Conservation (phyloP, 2,888 invertebrate genomes). For the Oxycera nigricornis region DNA sequence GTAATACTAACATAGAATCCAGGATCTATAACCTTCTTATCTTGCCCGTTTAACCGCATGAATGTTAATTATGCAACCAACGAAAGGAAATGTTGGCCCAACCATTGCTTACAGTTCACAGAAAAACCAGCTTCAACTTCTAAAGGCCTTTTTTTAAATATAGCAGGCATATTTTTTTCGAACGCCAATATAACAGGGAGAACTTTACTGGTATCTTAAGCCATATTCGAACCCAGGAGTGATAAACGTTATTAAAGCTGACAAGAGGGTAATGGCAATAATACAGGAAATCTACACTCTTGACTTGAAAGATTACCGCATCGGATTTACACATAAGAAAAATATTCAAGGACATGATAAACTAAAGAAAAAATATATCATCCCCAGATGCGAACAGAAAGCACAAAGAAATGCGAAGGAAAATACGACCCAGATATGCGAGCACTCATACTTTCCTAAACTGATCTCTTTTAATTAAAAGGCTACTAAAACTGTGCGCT, state of each 20-base stretch:
- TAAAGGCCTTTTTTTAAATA: not conserved
- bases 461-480: constrained; percentile 40
- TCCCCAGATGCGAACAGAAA: not conserved
- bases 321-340: not conserved
- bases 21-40: too few species aligned
- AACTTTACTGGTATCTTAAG: not conserved
- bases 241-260: too few species aligned
- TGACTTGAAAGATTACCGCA: not conserved
- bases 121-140: not conserved
- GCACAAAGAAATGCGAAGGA: not conserved
- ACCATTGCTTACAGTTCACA: not conserved
- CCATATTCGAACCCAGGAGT: not conserved
- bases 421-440: not conserved
- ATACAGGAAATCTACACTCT: not conserved
- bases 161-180: too few species aligned
- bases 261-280: not conserved
- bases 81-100: constrained; percentile 11
- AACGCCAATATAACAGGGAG: not conserved
- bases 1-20: not conserved
- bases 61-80: constrained; percentile 12
- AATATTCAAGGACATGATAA: too few species aligned
- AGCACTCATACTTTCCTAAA: constrained; percentile 38
- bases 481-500: too few species aligned
- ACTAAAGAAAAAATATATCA: not conserved
- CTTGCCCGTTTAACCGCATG: not conserved